phyloP scores from a whole-genome alignment of 2,797 vertebrate species.

The Ambastaia sidthimunki region DNA sequence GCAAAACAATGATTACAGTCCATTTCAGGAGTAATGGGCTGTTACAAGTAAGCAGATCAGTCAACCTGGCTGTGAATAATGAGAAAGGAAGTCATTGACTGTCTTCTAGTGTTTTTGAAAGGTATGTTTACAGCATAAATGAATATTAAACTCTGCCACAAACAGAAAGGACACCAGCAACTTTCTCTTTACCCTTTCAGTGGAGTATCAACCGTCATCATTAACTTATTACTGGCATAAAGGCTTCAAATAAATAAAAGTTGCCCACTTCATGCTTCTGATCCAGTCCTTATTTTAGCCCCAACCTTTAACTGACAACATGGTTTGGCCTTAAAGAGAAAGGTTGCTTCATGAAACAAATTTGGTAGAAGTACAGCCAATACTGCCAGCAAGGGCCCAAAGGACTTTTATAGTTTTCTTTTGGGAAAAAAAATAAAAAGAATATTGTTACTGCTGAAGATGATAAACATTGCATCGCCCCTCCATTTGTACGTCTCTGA shows the following conservation, averaged over 20 bases:
- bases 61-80: not conserved
- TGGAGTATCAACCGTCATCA: slow-evolving; percentile 37
- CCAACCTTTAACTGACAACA: not conserved
- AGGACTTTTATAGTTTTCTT: not conserved
- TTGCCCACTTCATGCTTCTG: not conserved
- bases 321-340: slow-evolving; percentile 5
- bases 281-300: slow-evolving; percentile 18
- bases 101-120: slow-evolving; percentile 35
- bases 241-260: slow-evolving; percentile 43
- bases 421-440: slow-evolving; percentile 27
- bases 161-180: slow-evolving; percentile 19
- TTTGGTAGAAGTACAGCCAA: slow-evolving; percentile 61
- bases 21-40: slow-evolving; percentile 12
- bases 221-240: slow-evolving; percentile 16
- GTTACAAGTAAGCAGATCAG: slow-evolving; percentile 20
- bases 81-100: slow-evolving; percentile 9
- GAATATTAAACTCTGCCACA: not conserved
- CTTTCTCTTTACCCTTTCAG: slow-evolving; percentile 37
- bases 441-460: slow-evolving; percentile 55
- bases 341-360: slow-evolving; percentile 3
- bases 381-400: slow-evolving; percentile 44
- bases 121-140: not conserved
- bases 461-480: slow-evolving; percentile 55
- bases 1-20: slow-evolving; percentile 25
- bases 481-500: slow-evolving; percentile 42